Evolutionary conservation across 2,888 invertebrate species (phyloP), one percentile per base, ranked within the genome.

Genomic region (Zhengitettix transpicula): DNA sequence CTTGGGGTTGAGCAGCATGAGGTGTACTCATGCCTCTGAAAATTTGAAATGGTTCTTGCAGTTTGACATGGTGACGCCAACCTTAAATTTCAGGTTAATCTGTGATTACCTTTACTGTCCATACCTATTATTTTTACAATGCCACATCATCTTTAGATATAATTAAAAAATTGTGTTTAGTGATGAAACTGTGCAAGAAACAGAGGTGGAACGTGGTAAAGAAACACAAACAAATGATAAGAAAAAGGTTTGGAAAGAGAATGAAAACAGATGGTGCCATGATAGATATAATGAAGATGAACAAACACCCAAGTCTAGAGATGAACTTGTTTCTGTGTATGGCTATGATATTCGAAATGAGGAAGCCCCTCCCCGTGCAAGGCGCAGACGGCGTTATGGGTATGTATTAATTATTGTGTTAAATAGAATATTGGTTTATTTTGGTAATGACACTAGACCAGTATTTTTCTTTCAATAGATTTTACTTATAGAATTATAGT

Each of bases 331-430:
- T 14, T 80, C 87, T 0, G 81, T 86, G 58, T 95, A 95, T 72
- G 95, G 95, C 0, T 97, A 96, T 72, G 96, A 98, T 69, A 97
- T 97, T 64, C 79, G 95, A 56, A 89, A 87, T 68, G 94, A 94
- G 71, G 93, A 93, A 69, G 89, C 89, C 0, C 89, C 94, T 1
- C 94, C 94, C 0, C 83, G 90, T 68, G 89, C 93, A 0, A 76
- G 93, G 58, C 81, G 93, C 65, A 83, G 91, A 66, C 78, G 91
- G 66, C 78, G 89, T 76, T 94, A 93, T 72, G 92, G 91, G 89
- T 89, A 73, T 76, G 69, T 68, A 41, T 57, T 52, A 15, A 52
- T 56, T 11, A 28, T 7, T 28, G 28, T 28, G 8, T 40, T 15
- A 40, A 15, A 12, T 16, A 40, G 9, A 14, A 40, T 9, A 8